phyloP scores from a whole-genome alignment of 2,113 vertebrate genomes.

The Mesembrinibis cayennensis region DNA sequence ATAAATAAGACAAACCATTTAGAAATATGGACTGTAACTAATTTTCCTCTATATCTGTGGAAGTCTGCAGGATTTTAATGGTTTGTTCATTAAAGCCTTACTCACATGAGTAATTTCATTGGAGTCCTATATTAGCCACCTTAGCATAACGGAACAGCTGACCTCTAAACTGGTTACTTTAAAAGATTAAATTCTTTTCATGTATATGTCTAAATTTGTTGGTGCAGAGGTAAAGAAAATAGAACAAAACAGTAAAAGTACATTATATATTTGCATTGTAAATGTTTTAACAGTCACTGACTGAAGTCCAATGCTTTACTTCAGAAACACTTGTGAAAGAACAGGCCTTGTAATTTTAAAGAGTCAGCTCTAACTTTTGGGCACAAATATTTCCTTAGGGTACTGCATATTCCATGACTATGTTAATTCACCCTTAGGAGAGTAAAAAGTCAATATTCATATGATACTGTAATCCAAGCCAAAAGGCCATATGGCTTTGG shows the following conservation, averaged over 20 bases:
- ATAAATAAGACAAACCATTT: not conserved
- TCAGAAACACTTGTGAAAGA: not conserved
- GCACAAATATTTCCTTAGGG: not conserved
- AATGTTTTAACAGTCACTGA: not conserved
- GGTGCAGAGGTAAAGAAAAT: not conserved
- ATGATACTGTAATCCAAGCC: not conserved
- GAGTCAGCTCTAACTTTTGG: not conserved
- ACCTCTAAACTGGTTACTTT: not conserved
- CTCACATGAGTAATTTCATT: not conserved
- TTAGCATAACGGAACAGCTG: not conserved
- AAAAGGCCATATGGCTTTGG: conserved; percentile 29
- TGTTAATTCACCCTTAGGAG: not conserved
- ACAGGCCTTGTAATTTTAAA: not conserved
- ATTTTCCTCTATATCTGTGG: not conserved
- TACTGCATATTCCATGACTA: not conserved
- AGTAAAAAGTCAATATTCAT: not conserved
- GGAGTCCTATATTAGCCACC: not conserved
- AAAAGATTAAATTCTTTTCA: not conserved
- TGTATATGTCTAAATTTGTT: not conserved
- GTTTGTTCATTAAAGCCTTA: not conserved
- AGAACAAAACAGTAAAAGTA: not conserved
- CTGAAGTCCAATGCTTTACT: not conserved
- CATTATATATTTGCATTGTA: not conserved
- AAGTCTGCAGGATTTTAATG: not conserved
- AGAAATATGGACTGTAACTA: not conserved